Evolutionary conservation across 2,797 vertebrate species (phyloP).

Genomic region (Clamator glandarius): DNA sequence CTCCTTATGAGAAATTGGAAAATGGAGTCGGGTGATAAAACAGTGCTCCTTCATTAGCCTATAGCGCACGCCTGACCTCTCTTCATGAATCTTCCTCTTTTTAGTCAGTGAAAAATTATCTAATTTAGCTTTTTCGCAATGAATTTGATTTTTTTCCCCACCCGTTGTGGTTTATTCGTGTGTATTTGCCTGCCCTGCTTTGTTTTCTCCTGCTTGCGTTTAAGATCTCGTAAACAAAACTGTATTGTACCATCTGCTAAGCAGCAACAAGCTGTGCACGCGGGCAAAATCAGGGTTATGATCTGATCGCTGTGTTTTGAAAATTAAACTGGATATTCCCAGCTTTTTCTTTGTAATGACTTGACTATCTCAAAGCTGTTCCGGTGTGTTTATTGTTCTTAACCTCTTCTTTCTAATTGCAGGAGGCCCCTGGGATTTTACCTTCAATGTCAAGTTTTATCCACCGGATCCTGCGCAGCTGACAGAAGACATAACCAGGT

Average conservation of each 20-base stretch:
- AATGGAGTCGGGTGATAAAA: not conserved
- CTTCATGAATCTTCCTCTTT: not conserved
- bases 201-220: not conserved
- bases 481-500: slow-evolving; percentile 97
- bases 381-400: not conserved
- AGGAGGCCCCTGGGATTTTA: slow-evolving; percentile 91
- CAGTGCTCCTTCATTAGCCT: not conserved
- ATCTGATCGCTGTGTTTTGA: not conserved
- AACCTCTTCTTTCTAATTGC: slow-evolving; percentile 41
- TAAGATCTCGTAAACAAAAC: not conserved
- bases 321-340: not conserved
- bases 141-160: not conserved
- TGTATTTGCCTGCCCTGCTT: not conserved
- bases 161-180: not conserved
- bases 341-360: not conserved
- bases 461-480: slow-evolving; percentile 95
- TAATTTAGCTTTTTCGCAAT: not conserved
- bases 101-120: not conserved
- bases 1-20: not conserved
- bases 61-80: not conserved
- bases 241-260: rapidly evolving
- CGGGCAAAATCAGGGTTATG: not conserved
- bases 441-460: slow-evolving; percentile 97
- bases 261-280: not conserved
- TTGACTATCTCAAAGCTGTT: not conserved